Evolutionary conservation across 2,888 invertebrate genomes (phyloP), one percentile per base, ranked within the genome.

Genomic region (Atethmia centrago): DNA sequence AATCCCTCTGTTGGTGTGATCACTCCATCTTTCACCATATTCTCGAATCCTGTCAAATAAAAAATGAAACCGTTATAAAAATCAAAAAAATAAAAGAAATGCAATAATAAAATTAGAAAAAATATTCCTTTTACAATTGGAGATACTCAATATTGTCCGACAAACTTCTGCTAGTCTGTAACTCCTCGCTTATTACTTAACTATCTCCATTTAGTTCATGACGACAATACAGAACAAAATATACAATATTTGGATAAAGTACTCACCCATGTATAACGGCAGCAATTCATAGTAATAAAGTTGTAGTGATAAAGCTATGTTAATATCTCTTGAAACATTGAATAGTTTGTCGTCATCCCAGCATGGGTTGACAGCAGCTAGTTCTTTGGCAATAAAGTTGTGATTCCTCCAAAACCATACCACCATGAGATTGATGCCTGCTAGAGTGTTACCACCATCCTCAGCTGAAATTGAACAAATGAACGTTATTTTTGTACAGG

Each of bases 331-430:
- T 0, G 93, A 89, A 0, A 89, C 88, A 21, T 87, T 73, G 70
- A 93, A 93, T 0, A 93, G 80, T 42, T 77, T 84, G 12, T 93
- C 88, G n/a, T 93, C 93, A 49, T 85, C 75, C 93, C 93, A 93
- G 66, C 93, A 92, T 0, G 92, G 91, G 69, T 93, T 93, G 3
- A 92, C 79, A 12, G 81, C 53, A 0, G 87, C 84, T 31, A 93
- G 76, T 7, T 87, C 69, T 0, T 77, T 72, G 0, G 93, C 93
- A 8, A 93, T 88, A 2, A 85, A 74, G 67, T 93, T 93, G 79
- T 93, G 93, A 10, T 88, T 83, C 5, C 93, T 86, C 91, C 90
- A 93, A 68, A 89, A 88, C 91, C 90, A 93, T 28, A 93, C 77
- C 2, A 83, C 68, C 31, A 90, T 28, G 0, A 93, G 55, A 67